A percentile compares a stretch with the other conserved stretches of the same genome.
These are phyloP conservation scores for Dromococcyx pavoninus DNA, from an alignment of 2,797 vertebrate species.

Conservation along the genomic window DNA sequence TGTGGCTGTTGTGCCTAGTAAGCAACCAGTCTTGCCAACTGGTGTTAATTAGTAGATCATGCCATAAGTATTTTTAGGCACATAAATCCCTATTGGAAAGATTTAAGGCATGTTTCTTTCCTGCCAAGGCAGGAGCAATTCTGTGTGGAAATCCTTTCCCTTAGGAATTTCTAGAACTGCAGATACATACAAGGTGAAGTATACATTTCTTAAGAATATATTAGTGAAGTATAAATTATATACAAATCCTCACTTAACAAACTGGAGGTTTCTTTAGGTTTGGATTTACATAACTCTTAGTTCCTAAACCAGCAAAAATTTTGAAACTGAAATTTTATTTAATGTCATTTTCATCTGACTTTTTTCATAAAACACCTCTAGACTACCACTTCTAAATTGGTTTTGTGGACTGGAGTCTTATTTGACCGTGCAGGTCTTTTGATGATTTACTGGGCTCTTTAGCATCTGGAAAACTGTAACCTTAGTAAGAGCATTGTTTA, in stretches of 20 bases:
- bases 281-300: neutral
- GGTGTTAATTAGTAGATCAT: neutral
- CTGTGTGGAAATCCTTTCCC: neutral
- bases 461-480: neutral
- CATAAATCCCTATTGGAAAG: neutral
- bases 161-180: neutral
- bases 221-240: neutral
- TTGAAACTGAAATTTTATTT: neutral
- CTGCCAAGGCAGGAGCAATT: neutral
- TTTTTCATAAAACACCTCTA: neutral
- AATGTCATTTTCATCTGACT: neutral
- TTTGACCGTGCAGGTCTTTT: neutral
- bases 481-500: neutral
- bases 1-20: neutral
- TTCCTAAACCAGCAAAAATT: neutral
- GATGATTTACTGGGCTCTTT: neutral
- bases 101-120: neutral
- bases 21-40: neutral
- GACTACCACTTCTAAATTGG: neutral
- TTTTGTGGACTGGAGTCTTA: neutral
- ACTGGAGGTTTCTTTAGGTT: accelerated
- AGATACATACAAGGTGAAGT: neutral
- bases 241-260: neutral
- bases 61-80: neutral
- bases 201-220: neutral